phyloP scores from a whole-genome alignment of 2,797 vertebrate species.

The Eurystomus glaucurus region DNA sequence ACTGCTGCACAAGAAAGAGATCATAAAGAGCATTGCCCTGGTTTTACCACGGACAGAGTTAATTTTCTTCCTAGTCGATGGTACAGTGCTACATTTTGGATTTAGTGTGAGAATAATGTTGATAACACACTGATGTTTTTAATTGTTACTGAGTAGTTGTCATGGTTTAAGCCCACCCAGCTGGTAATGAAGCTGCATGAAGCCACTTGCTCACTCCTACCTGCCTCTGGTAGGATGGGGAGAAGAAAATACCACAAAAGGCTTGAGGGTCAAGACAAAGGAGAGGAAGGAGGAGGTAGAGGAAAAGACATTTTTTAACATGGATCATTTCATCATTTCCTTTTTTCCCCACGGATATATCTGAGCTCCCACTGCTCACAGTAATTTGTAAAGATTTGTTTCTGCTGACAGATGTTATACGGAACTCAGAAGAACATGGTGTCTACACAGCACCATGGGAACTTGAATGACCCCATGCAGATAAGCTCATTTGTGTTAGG shows the following conservation, averaged over 20 bases:
- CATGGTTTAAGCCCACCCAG: not conserved
- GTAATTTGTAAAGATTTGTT: constrained; percentile 19
- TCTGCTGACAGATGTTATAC: constrained; percentile 8
- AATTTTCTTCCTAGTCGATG: not conserved
- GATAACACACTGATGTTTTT: not conserved
- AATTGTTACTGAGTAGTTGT: not conserved
- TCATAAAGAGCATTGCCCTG: not conserved
- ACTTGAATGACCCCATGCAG: not conserved
- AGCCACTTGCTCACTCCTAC: not conserved
- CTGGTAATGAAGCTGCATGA: not conserved
- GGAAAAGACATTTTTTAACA: not conserved
- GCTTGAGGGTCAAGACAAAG: not conserved
- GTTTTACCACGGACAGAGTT: not conserved
- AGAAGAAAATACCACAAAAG: not conserved
- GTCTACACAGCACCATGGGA: not conserved
- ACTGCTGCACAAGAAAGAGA: not conserved
- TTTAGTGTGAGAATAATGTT: not conserved
- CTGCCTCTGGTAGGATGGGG: not conserved
- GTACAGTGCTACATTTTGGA: not conserved
- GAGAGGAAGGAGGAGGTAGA: not conserved
- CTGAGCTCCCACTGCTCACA: constrained; percentile 19
- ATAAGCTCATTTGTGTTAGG: constrained; percentile 10
- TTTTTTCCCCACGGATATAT: not conserved
- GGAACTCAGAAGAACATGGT: not conserved
- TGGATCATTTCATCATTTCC: not conserved